Percentiles rank a stretch among this genome's conserved stretches.
These are phyloP conservation scores for Bolinopsis microptera DNA, from an alignment of 37 sponge, comb jelly and placozoan species.

Conservation along the genomic window DNA sequence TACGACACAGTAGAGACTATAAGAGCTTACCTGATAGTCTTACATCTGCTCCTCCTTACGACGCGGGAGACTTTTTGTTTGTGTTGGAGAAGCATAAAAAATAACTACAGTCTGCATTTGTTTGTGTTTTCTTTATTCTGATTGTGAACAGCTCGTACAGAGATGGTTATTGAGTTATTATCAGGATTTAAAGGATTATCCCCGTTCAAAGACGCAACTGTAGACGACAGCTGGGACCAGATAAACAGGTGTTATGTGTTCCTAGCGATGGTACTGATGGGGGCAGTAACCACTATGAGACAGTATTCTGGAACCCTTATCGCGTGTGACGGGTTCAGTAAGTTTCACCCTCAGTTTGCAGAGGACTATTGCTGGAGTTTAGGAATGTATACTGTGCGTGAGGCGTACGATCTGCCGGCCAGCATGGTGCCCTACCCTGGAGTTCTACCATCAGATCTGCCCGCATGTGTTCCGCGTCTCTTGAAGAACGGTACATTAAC, in stretches of 20 bases:
- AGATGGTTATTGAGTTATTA: not conserved
- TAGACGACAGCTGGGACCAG: conserved; percentile 7
- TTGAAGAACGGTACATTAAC: not conserved
- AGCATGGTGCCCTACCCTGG: conserved; percentile 5
- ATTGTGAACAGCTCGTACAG: not conserved
- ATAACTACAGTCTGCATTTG: not conserved
- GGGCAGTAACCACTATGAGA: not conserved
- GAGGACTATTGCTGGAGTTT: conserved; percentile 5
- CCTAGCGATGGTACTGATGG: not conserved
- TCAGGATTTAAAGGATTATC: not conserved
- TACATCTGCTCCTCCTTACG: not conserved
- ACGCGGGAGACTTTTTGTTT: conserved; percentile 26
- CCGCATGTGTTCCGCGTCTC: conserved; percentile 19
- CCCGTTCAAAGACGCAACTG: conserved; percentile 18
- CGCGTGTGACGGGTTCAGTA: conserved; percentile 2
- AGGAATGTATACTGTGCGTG: conserved; percentile 23
- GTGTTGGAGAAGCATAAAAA: no score
- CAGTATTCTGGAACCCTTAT: not conserved
- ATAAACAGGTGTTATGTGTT: conserved; percentile 17
- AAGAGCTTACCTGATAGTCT: not conserved
- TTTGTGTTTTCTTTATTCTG: not conserved
- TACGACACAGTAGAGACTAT: no score
- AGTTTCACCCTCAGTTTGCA: not conserved
- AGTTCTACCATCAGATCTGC: not conserved
- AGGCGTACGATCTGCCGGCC: not conserved